Conservation (phyloP, 2,888 invertebrate species). For the Leptarthrus brevirostris region DNA sequence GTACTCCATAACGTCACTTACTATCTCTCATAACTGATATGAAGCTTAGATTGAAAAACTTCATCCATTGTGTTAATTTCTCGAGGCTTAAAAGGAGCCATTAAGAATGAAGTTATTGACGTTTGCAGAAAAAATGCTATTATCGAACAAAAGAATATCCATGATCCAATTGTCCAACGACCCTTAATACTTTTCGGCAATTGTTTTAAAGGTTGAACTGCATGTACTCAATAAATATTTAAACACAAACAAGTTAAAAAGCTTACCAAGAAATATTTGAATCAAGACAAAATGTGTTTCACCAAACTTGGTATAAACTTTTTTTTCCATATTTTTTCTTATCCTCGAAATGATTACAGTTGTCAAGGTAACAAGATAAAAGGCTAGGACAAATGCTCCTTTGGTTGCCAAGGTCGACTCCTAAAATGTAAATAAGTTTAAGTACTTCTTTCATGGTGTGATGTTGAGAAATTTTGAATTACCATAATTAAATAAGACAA, state of each 20-base stretch:
- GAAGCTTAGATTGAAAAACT: constrained; percentile 9
- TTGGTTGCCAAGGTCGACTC: constrained; percentile 34
- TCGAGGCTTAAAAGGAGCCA: constrained; percentile 30
- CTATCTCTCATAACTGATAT: constrained; percentile 44
- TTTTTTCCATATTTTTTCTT: background rate
- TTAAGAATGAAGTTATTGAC: constrained; percentile 47
- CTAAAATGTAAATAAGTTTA: constrained; percentile 9
- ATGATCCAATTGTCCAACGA: constrained; percentile 48
- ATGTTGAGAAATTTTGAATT: background rate
- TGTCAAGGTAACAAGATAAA: background rate
- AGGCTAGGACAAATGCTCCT: constrained; percentile 28
- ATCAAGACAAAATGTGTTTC: constrained; percentile 13
- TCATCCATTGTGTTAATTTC: constrained; percentile 43
- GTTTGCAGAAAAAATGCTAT: constrained; percentile 47
- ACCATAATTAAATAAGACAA: constrained; percentile 19
- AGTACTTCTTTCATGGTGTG: background rate
- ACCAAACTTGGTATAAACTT: constrained; percentile 16
- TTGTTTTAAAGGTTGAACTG: constrained; percentile 42
- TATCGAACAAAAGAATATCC: constrained; percentile 48
- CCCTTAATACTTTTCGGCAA: constrained; percentile 32
- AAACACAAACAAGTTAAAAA: background rate
- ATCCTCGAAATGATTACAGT: constrained; percentile 15
- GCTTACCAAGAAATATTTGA: constrained; percentile 43
- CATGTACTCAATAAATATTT: background rate
- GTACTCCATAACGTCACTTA: no score